A percentile compares a stretch with the other conserved stretches of the same genome.
These are phyloP conservation scores for Aptenodytes patagonicus DNA, from an alignment of 2,113 vertebrate genomes.

Conservation along the genomic window DNA sequence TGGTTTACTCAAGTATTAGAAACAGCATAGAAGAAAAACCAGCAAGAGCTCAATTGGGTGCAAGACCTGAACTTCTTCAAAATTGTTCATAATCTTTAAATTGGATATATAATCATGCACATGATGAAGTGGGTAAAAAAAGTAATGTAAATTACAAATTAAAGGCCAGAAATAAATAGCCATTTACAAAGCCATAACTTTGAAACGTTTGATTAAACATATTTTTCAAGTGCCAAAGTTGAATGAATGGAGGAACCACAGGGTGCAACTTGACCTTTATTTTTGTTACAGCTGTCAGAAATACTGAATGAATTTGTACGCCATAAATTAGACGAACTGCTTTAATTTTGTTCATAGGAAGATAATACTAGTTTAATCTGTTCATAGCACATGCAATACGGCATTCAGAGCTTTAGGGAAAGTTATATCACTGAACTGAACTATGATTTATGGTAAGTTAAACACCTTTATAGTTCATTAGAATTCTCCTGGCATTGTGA, in stretches of 20 bases:
- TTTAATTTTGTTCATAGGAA: not conserved
- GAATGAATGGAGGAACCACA: not conserved
- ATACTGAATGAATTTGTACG: not conserved
- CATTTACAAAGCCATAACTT: not conserved
- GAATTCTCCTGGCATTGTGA: not conserved
- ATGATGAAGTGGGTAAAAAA: not conserved
- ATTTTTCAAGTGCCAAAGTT: not conserved
- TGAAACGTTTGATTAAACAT: constrained; percentile 1
- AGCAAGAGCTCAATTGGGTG: not conserved
- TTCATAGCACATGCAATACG: not conserved
- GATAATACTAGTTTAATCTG: not conserved
- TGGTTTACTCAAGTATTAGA: not conserved
- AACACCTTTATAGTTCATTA: not conserved
- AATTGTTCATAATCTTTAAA: not conserved
- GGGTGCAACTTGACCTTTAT: constrained; percentile 20
- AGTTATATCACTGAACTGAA: not conserved
- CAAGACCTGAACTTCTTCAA: not conserved
- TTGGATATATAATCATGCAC: not conserved
- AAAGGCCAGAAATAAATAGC: not conserved
- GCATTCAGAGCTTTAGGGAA: not conserved
- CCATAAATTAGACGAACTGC: not conserved
- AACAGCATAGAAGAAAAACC: not conserved
- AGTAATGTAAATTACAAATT: not conserved
- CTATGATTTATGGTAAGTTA: constrained; percentile 13
- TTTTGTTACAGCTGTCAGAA: constrained; percentile 1